Evolutionary conservation across 2,888 invertebrate species (phyloP), one percentile per base, ranked within the genome.

Genomic region (Epinotia brunnichana): DNA sequence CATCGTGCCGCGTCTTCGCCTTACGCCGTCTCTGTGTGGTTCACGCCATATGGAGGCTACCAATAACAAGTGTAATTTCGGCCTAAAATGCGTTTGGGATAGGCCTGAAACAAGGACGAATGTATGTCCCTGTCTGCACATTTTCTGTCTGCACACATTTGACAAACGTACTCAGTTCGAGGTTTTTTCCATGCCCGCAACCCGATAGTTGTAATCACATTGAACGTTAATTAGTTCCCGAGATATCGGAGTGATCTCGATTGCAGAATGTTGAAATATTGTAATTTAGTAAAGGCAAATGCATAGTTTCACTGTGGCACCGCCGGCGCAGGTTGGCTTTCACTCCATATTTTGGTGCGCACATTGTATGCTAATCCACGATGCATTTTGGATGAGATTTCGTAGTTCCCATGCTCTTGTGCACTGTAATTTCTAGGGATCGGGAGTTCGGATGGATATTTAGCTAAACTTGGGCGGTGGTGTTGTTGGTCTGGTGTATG

Each of bases 311-410:
- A 70, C 62, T 54, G 66, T 51, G 17, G 19, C 69, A 79, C 77
- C 76, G 70, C 59, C 77, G 75, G 74, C 75, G 72, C 74, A 77
- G 75, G 75, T 66, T 74, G 77, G 84, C 87, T 88, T 88, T 89
- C 88, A 85, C 85, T 88, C 82, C 83, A 82, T 85, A 86, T 85
- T 86, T 83, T 71, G 79, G 79, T 69, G 81, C 74, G 78, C 74
- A 83, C 80, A 86, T 88, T 87, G 86, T 87, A 87, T 85, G 87
- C 80, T 87, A 87, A 87, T 87, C 76, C n/a, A n/a, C 53, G 74
- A 81, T 84, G 81, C 82, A 83, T 83, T 83, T 85, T 79, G 78
- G 79, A 78, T 77, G 81, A 79, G 78, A 85, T 82, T 81, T 81
- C 76, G 78, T 81, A 60, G 76, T 87, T 89, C 89, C 82, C 89